These are phyloP conservation scores for Phaenicophaeus curvirostris DNA, from an alignment of 2,797 vertebrate species.

Conservation along the genomic window DNA sequence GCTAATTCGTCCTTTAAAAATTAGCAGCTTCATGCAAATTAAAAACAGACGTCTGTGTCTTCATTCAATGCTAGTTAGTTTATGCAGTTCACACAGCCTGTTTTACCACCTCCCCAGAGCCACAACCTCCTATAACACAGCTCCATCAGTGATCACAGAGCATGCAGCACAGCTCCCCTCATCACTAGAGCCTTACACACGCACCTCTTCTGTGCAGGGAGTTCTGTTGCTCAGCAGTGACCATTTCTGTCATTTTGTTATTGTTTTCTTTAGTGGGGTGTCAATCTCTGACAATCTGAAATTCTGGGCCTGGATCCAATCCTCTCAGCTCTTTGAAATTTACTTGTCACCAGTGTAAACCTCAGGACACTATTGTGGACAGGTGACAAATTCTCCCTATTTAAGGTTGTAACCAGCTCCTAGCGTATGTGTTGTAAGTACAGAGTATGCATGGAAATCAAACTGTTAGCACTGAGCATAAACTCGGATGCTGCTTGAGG, in stretches of 20 bases:
- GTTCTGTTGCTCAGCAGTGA: not conserved
- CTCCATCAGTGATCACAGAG: not conserved
- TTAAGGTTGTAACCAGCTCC: not conserved
- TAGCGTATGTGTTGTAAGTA: not conserved
- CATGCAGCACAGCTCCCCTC: not conserved
- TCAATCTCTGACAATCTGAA: not conserved
- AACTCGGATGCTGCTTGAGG: not conserved
- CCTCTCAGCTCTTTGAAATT: not conserved
- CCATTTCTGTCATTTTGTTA: not conserved
- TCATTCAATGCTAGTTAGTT: not conserved
- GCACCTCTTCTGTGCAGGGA: not conserved
- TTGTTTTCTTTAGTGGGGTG: not conserved
- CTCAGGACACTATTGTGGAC: not conserved
- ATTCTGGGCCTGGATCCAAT: slow-evolving; percentile 9
- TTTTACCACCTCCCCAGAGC: not conserved
- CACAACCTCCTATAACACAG: not conserved
- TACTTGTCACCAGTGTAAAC: not conserved
- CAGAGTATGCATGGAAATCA: not conserved
- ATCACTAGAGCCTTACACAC: not conserved
- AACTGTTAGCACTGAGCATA: not conserved
- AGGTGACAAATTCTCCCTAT: slow-evolving; percentile 23
- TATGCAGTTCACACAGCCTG: not conserved
- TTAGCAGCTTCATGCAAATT: slow-evolving; percentile 31
- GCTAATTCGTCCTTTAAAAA: slow-evolving; percentile 43
- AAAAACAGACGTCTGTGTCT: not conserved